Base-by-base conservation (phyloP, 2,797 vertebrate genomes). In the Poecilia wingei region DNA sequence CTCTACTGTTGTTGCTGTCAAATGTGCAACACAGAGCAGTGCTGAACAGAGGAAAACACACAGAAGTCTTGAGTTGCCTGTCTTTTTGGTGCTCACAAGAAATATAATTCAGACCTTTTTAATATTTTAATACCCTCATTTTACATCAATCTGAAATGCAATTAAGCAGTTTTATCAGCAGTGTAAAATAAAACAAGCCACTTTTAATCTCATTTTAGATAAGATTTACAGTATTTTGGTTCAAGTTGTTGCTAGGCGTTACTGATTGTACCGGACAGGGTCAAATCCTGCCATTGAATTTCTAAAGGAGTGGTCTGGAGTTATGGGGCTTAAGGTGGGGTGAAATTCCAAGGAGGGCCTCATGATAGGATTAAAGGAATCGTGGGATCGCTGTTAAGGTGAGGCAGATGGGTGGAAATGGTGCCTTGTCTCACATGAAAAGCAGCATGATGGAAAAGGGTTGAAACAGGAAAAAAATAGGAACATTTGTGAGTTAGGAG, bases 321-420 rank as follows among this genome's bases (percentile, higher is more conserved):
- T 81, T 41, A 90, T 81, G 59, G 76, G 80, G 86, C 87, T 92
- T 88, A 88, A 79, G 78, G 71, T 83, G 70, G 75, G 81, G 80
- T 87, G 90, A 82, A 94, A 93, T 93, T 93, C 76, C 55, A 85
- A 81, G 89, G 82, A 94, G 73, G 86, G 85, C 87, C 76, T 86
- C 81, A 78, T 80, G 82, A 85, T 82, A 84, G 88, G 87, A 90
- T 94, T 93, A 92, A 89, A 41, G 79, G 83, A 91, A 87, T 93
- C 90, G 88, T 86, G 85, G 82, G 92, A 92, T 82, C 84, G 87
- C 84, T 88, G 88, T 80, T 0, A 75, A 84, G 79, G 81, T 84
- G 82, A 89, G 53, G 80, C 36, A 41, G 72, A 81, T 80, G 72
- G 78, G 82, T 76, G 77, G 71, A 84, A 80, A 33, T 46, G 49